These are phyloP conservation scores for Acanthosepion esculentum DNA, from an alignment of 2,888 invertebrate species.

Conservation along the genomic window DNA sequence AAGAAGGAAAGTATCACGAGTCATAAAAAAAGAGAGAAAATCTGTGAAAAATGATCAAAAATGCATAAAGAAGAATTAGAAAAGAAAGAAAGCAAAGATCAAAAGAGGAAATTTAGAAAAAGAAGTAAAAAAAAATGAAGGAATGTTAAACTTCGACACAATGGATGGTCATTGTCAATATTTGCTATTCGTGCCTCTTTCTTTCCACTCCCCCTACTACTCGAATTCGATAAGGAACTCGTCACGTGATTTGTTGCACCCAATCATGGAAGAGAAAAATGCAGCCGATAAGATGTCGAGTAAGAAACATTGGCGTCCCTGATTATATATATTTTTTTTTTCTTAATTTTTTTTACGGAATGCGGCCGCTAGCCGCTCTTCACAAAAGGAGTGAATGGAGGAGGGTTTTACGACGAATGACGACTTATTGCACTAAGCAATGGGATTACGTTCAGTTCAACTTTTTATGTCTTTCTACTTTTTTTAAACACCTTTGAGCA, in stretches of 20 bases:
- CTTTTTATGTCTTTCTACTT: neutral
- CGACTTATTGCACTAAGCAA: neutral
- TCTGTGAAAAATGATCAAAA: no score
- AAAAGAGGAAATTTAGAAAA: neutral
- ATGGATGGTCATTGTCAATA: neutral
- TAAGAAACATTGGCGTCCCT: neutral
- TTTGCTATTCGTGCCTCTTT: neutral
- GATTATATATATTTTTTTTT: neutral
- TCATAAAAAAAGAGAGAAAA: neutral
- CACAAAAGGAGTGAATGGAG: neutral
- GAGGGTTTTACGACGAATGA: neutral
- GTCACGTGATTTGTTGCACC: neutral
- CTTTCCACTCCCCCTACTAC: no score
- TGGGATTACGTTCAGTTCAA: neutral
- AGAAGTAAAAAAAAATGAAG: neutral
- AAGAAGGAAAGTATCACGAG: no score
- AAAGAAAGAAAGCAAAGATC: no score
- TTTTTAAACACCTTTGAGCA: constrained; percentile 18
- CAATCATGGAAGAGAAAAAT: neutral
- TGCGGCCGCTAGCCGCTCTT: neutral
- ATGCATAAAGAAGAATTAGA: no score
- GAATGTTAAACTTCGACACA: neutral
- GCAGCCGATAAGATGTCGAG: neutral
- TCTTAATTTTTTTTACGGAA: neutral
- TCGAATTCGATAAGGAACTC: neutral